Evolutionary conservation across 2,888 invertebrate genomes (phyloP).

Genomic region (Tipula vernalis): DNA sequence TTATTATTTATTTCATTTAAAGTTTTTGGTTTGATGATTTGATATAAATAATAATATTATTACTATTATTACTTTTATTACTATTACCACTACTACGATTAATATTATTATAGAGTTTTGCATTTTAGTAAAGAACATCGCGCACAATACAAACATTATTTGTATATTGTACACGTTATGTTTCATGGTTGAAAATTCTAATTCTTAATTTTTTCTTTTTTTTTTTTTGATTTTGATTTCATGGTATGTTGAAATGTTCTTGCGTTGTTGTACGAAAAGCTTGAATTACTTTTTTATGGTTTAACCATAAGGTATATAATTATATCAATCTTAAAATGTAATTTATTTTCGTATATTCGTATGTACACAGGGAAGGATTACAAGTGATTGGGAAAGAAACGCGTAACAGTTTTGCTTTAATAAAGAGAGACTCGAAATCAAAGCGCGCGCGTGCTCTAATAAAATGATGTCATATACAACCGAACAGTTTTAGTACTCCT

Average conservation of each 20-base stretch:
- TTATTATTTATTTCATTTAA: background rate
- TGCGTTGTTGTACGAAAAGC: background rate
- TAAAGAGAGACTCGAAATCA: background rate
- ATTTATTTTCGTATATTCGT: background rate
- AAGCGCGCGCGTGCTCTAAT: background rate
- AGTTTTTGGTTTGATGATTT: background rate
- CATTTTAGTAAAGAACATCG: background rate
- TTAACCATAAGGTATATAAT: background rate
- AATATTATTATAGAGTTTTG: background rate
- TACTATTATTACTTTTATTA: background rate
- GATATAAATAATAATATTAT: background rate
- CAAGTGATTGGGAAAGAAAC: background rate
- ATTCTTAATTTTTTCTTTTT: background rate
- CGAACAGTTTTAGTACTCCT: background rate
- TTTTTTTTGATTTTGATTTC: background rate
- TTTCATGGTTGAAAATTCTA: background rate
- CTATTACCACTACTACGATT: background rate
- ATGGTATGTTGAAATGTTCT: background rate
- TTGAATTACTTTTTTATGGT: background rate
- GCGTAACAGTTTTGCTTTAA: background rate
- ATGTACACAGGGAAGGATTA: background rate
- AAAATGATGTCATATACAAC: background rate
- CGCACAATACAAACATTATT: background rate
- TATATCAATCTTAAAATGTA: constrained; percentile 1
- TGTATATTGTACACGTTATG: background rate